Evolutionary conservation across 2,888 invertebrate species (phyloP), one percentile per base, ranked within the genome.

Genomic region (Brachynemurus nebulosus): DNA sequence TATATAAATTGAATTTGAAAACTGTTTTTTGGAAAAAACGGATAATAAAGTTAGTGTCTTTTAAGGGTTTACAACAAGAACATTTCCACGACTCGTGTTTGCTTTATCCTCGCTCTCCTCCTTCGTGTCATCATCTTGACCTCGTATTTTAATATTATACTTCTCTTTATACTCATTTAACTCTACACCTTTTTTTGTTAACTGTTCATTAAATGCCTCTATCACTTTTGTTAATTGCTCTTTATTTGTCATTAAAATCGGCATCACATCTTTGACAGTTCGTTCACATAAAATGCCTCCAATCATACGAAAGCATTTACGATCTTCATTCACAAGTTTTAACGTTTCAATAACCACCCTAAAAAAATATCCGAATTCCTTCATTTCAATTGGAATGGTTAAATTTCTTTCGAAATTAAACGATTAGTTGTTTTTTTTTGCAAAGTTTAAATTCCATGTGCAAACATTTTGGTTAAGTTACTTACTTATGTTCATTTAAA

Each of bases 291-390:
- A 69, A 45, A 96, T 86, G 19, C 95, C 95, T 43, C 95, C 95
- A 50, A 96, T 80, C 72, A 95, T 78, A 57, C 93, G 78, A 64
- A 85, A 96, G 64, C 96, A 96, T 63, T 85, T 90, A 53, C 93
- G 77, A 42, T 77, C 75, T 11, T 75, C 77, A 58, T 89, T 86
- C 17, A 92, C 85, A 47, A 80, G 81, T 60, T 85, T 80, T 48
- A 97, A 69, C 11, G 93, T 91, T 57, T 93, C 93, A 53, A 93
- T 86, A 45, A 97, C 96, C 63, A 95, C 80, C 64, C 95, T 96
- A 65, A 21, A 36, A 37, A 23, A n/a, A 7, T 35, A 42, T 27
- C 4, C 7, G 8, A 36, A 17, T 36, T n/a, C 12, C 3, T n/a
- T n/a, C 11, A 2, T 11, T 27, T 27, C 11, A n/a, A 27, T 27